These are phyloP conservation scores for Litocranius walleri DNA, from an alignment of 2,113 vertebrate genomes.

Conservation along the genomic window DNA sequence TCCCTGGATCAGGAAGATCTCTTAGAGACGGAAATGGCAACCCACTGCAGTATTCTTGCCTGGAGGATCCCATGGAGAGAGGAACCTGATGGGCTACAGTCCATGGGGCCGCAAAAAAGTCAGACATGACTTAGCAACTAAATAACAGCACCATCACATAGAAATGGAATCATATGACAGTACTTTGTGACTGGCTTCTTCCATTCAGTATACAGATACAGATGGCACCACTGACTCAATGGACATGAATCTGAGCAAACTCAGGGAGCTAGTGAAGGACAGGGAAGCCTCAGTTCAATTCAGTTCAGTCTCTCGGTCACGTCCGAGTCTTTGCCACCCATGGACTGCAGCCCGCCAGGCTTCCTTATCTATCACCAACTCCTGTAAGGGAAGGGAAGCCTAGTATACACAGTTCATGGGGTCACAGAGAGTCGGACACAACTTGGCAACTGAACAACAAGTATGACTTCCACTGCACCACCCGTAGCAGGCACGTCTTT, in stretches of 20 bases:
- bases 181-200: not conserved
- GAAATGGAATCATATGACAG: not conserved
- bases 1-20: not conserved
- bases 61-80: not conserved
- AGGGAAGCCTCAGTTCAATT: not conserved
- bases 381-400: not conserved
- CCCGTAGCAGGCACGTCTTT: not conserved
- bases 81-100: not conserved
- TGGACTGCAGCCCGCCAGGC: not conserved
- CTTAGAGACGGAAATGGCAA: not conserved
- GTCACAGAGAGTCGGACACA: not conserved
- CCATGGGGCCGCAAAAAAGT: not conserved
- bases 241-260: not conserved
- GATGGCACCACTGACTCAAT: not conserved
- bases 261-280: not conserved
- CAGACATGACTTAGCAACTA: not conserved
- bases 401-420: not conserved
- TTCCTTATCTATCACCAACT: not conserved
- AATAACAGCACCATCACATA: not conserved
- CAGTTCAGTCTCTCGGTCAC: not conserved
- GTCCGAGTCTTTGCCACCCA: not conserved
- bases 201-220: not conserved
- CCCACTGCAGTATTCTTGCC: not conserved
- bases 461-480: not conserved
- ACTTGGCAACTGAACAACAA: not conserved